Evolutionary conservation across 2,797 vertebrate genomes (phyloP).

Genomic region (Sebastes elongatus): DNA sequence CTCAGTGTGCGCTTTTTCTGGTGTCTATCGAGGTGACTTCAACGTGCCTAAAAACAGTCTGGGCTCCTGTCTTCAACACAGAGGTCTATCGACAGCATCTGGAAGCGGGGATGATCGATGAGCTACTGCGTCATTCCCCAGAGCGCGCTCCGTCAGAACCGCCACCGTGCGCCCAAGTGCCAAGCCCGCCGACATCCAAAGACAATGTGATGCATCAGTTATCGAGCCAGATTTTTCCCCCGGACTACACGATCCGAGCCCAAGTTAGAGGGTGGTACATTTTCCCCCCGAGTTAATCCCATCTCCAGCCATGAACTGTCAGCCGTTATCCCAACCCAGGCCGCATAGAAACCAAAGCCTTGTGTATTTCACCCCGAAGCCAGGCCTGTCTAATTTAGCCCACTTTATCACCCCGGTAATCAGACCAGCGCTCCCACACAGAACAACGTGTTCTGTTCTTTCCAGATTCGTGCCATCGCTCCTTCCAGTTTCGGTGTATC

Average conservation of each 20-base stretch:
- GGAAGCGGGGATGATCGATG: conserved; percentile 61
- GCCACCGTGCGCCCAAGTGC: conserved; percentile 12
- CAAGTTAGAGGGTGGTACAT: conserved; percentile 52
- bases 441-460: conserved; percentile 39
- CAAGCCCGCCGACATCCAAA: conserved; percentile 48
- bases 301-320: conserved; percentile 54
- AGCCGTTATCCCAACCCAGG: conserved; percentile 34
- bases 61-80: conserved; percentile 39
- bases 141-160: conserved; percentile 39
- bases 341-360: conserved; percentile 49
- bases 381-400: conserved; percentile 55
- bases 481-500: conserved; percentile 22
- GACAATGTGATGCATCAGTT: conserved; percentile 61
- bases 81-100: conserved; percentile 47
- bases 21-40: conserved; percentile 24
- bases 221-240: conserved; percentile 31
- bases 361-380: conserved; percentile 45
- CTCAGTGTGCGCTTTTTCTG: conserved; percentile 21
- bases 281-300: conserved; percentile 60
- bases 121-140: conserved; percentile 55
- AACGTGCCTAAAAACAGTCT: conserved; percentile 15
- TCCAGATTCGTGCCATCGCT: conserved; percentile 35
- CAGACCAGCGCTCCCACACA: conserved; percentile 45
- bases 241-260: conserved; percentile 35
- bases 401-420: conserved; percentile 63